These are phyloP conservation scores for Gallinago undulata DNA, from an alignment of 2,113 vertebrate genomes.

Conservation along the genomic window DNA sequence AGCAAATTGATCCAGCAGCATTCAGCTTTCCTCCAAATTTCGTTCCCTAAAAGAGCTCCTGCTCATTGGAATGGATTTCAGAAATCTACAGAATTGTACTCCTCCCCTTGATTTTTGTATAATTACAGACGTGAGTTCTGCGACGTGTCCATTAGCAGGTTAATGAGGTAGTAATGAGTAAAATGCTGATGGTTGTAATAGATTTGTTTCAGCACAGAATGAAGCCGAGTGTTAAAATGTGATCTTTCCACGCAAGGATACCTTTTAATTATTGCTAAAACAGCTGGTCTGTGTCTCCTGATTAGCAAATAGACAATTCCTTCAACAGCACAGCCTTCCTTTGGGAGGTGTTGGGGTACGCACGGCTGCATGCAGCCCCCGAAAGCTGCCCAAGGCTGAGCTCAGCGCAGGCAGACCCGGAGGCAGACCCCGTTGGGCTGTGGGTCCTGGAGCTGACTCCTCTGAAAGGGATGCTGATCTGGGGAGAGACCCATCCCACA, in stretches of 20 bases:
- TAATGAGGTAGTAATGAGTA: conserved; percentile 86
- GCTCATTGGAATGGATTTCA: not conserved
- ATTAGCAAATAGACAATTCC: conserved; percentile 71
- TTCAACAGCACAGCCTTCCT: conserved; percentile 57
- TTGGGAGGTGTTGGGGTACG: conserved; percentile 55
- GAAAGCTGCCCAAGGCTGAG: conserved; percentile 62
- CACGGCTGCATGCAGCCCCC: conserved; percentile 30
- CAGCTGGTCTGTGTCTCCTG: conserved; percentile 69
- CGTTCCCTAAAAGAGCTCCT: not conserved
- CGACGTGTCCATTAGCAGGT: conserved; percentile 84
- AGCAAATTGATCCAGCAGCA: not conserved
- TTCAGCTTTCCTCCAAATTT: not conserved
- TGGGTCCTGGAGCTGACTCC: not conserved
- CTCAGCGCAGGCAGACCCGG: not conserved
- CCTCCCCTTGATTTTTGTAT: conserved; percentile 42
- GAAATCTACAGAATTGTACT: conserved; percentile 38
- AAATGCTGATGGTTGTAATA: conserved; percentile 78
- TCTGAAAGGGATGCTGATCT: not conserved
- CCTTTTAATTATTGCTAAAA: conserved; percentile 81
- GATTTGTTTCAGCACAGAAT: conserved; percentile 73
- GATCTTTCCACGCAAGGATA: conserved; percentile 82
- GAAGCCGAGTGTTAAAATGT: conserved; percentile 80
- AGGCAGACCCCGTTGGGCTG: not conserved
- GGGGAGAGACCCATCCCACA: not conserved
- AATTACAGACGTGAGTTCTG: conserved; percentile 67